A percentile compares a stretch with the other conserved stretches of the same genome.
These are phyloP conservation scores for Morpho helenor DNA, from an alignment of 2,888 invertebrate species.

Conservation along the genomic window DNA sequence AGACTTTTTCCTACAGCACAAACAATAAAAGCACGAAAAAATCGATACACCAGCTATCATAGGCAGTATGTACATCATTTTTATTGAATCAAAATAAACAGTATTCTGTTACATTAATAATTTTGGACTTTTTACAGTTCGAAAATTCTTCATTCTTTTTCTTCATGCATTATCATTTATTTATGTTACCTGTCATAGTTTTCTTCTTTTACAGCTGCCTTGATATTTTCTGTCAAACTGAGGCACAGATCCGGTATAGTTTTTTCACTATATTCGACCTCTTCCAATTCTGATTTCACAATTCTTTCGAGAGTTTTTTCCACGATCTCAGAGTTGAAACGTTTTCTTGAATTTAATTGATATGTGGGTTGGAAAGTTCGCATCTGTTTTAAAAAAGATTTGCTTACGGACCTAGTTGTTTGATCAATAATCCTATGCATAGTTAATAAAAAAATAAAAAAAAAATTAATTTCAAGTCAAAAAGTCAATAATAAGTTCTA, in stretches of 20 bases:
- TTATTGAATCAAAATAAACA: conserved; percentile 2
- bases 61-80: conserved; percentile 48
- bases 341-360: conserved; percentile 80
- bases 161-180: not conserved
- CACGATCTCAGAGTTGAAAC: conserved; percentile 81
- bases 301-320: conserved; percentile 79
- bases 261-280: conserved; percentile 81
- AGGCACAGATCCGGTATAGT: conserved; percentile 77
- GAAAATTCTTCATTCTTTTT: not conserved
- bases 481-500: too few relatives aligned
- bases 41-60: conserved; percentile 41
- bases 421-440: conserved; percentile 40
- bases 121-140: not conserved
- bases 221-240: conserved; percentile 79
- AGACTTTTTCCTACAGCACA: conserved; percentile 23
- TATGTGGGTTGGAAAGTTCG: conserved; percentile 81
- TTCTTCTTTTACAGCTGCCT: conserved; percentile 80
- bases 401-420: conserved; percentile 52
- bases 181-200: conserved; percentile 81
- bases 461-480: too few relatives aligned
- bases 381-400: conserved; percentile 52
- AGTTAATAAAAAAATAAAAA: too few relatives aligned
- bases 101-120: not conserved
- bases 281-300: conserved; percentile 79
- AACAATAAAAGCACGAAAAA: conserved; percentile 33